A percentile compares a stretch with the other conserved stretches of the same genome.
Conservation (phyloP, 2,888 invertebrate species). For the Eucera pruinosa region DNA sequence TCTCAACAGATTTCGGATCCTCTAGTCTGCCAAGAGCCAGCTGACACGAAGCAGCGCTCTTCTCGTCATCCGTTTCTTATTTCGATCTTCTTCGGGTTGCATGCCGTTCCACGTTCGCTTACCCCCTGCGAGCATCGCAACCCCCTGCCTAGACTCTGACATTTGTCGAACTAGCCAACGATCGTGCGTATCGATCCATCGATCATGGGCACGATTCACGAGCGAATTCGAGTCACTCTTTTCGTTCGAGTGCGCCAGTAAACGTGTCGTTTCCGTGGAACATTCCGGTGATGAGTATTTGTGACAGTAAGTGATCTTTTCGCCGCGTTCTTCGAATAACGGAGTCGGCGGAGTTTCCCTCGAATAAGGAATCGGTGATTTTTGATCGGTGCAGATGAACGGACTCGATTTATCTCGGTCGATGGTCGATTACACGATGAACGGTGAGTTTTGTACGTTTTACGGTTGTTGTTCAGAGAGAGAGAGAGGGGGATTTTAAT, state of each 20-base stretch:
- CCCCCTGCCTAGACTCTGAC: background rate
- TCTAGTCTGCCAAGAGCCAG: slow-evolving; percentile 83
- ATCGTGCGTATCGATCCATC: slow-evolving; percentile 49
- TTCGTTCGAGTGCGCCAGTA: slow-evolving; percentile 40
- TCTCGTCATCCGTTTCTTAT: slow-evolving; percentile 58
- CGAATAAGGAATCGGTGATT: no score
- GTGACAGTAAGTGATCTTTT: slow-evolving; percentile 53
- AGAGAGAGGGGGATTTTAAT: background rate
- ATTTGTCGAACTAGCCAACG: slow-evolving; percentile 1
- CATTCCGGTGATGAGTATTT: slow-evolving; percentile 53
- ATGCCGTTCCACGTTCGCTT: slow-evolving; percentile 1
- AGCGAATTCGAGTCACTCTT: slow-evolving; percentile 6
- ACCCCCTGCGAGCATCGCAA: slow-evolving; percentile 26
- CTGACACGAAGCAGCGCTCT: slow-evolving; percentile 81
- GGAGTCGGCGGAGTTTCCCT: no score
- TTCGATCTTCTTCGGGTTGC: slow-evolving; percentile 22
- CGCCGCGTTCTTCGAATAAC: background rate
- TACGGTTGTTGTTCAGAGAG: background rate
- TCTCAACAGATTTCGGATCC: slow-evolving; percentile 82
- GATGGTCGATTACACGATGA: slow-evolving; percentile 75
- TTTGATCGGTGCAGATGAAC: slow-evolving; percentile 46
- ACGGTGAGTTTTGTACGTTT: slow-evolving; percentile 75
- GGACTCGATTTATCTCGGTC: slow-evolving; percentile 76
- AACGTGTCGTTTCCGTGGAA: slow-evolving; percentile 51
- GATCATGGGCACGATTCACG: slow-evolving; percentile 41